These are phyloP conservation scores for Anastrepha ludens DNA, from an alignment of 1,140 invertebrate genomes.

Conservation along the genomic window DNA sequence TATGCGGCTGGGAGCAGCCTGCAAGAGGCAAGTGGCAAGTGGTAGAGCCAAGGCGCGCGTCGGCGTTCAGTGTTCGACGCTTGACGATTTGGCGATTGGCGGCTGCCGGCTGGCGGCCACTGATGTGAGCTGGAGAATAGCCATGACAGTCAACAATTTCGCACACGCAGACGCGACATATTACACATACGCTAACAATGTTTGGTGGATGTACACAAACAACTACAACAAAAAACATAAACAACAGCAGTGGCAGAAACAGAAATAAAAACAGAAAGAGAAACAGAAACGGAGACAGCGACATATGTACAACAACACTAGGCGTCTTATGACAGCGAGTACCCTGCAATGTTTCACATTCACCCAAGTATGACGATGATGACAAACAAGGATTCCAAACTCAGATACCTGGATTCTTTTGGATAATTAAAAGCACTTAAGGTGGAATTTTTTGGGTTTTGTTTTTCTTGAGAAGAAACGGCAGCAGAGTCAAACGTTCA, in stretches of 20 bases:
- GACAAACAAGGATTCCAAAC: conserved; percentile 57
- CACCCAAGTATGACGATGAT: conserved; percentile 56
- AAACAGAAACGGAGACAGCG: neutral
- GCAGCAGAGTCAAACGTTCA: neutral
- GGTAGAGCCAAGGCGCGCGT: neutral
- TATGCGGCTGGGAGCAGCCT: neutral
- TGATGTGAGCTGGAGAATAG: conserved; percentile 24
- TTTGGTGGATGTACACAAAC: neutral
- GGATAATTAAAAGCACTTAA: conserved; percentile 59
- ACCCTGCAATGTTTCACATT: conserved; percentile 47
- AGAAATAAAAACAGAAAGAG: neutral
- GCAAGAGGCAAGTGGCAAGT: no score
- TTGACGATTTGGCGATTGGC: conserved; percentile 3
- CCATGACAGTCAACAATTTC: conserved; percentile 43
- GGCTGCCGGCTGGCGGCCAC: conserved; percentile 10
- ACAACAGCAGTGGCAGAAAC: neutral
- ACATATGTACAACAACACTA: neutral
- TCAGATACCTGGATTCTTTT: conserved; percentile 56
- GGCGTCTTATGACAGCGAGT: conserved; percentile 3
- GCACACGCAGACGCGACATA: conserved; percentile 48
- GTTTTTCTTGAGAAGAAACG: conserved; percentile 32
- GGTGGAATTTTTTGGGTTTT: conserved; percentile 56
- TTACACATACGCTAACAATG: conserved; percentile 46
- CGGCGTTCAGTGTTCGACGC: conserved; percentile 20
- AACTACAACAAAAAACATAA: neutral